phyloP scores from a whole-genome alignment of 2,888 invertebrate genomes.

The Pomacea canaliculata region DNA sequence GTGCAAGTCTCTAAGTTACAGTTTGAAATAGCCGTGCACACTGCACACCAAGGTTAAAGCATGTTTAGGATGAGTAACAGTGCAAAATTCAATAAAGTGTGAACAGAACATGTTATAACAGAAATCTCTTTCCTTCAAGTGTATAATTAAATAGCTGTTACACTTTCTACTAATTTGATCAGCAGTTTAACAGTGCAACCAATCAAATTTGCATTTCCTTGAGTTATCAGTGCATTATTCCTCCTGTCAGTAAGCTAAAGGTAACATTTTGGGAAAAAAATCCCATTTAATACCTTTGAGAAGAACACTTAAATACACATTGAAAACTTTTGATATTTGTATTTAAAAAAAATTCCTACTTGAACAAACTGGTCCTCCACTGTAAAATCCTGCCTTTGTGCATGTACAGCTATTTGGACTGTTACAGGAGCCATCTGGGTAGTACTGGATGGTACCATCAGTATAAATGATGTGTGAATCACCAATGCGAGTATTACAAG shows the following conservation, averaged over 20 bases:
- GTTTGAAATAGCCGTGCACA: constrained; percentile 29
- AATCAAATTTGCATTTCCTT: too few species aligned
- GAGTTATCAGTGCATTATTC: too few species aligned
- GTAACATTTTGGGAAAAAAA: background rate
- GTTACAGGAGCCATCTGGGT: constrained; percentile 35
- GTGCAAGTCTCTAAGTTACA: constrained; percentile 30
- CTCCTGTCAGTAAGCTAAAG: background rate
- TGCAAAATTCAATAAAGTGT: too few species aligned
- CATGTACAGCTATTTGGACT: constrained; percentile 31
- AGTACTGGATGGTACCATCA: constrained; percentile 12
- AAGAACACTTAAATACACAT: too few species aligned
- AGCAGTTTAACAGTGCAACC: too few species aligned
- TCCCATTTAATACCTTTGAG: too few species aligned
- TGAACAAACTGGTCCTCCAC: constrained; percentile 30
- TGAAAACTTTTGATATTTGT: too few species aligned
- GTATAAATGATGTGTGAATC: constrained; percentile 29
- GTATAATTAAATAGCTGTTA: too few species aligned
- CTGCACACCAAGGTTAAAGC: constrained; percentile 2
- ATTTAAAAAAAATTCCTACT: constrained; percentile 26
- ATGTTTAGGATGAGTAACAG: too few species aligned
- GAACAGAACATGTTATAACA: too few species aligned
- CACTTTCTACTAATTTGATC: too few species aligned
- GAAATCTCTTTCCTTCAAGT: too few species aligned
- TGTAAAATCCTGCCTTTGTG: constrained; percentile 39
- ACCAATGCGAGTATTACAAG: constrained; percentile 24